phyloP scores from a whole-genome alignment of 1,140 invertebrate genomes.

The Archegozetes longisetosus region DNA sequence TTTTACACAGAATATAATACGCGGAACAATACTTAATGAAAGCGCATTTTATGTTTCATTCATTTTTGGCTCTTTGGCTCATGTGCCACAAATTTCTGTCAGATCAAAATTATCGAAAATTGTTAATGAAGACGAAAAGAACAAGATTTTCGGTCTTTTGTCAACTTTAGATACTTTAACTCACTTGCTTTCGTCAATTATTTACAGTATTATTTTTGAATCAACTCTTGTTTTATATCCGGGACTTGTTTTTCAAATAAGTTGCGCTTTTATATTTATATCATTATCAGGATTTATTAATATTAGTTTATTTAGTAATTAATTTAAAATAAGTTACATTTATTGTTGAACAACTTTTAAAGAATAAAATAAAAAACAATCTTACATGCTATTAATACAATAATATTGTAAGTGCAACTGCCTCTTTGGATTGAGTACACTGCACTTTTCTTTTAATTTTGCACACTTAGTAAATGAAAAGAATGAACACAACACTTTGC shows the following conservation, averaged over 20 bases:
- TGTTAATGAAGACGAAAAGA: neutral
- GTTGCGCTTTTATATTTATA: constrained; percentile 1
- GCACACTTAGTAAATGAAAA: too few relatives aligned
- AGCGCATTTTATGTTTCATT: constrained; percentile 1
- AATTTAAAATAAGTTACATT: too few relatives aligned
- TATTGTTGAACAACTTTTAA: too few relatives aligned
- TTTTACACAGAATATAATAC: neutral
- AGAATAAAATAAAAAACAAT: too few relatives aligned
- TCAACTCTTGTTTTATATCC: constrained; percentile 9
- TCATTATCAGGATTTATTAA: too few relatives aligned
- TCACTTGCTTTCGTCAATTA: neutral
- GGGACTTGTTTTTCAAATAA: constrained; percentile 11
- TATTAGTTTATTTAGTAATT: too few relatives aligned
- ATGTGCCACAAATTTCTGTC: neutral
- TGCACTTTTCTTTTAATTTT: too few relatives aligned
- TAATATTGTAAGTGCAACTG: too few relatives aligned
- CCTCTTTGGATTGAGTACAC: too few relatives aligned
- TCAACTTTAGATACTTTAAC: constrained; percentile 4
- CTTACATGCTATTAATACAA: too few relatives aligned
- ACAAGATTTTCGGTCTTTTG: constrained; percentile 6
- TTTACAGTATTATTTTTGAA: constrained; percentile 9
- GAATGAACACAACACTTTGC: too few relatives aligned
- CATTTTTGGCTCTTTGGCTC: neutral
- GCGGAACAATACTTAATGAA: constrained; percentile 2
- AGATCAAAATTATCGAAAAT: constrained; percentile 4